Conservation (phyloP, 2,888 invertebrate genomes). For the Aethes cnicana region DNA sequence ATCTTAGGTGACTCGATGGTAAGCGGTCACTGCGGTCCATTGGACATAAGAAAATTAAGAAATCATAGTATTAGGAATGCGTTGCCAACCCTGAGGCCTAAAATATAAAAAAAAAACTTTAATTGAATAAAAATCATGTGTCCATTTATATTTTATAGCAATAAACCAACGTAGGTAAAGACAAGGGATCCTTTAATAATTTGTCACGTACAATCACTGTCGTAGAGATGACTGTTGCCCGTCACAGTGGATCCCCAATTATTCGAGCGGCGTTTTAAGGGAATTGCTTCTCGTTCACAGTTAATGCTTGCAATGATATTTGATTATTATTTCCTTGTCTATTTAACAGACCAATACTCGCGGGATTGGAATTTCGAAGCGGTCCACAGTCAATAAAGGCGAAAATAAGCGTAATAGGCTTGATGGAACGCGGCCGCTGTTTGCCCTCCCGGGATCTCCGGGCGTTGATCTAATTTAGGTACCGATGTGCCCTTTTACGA, state of each 20-base stretch:
- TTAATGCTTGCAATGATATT: slow-evolving; percentile 18
- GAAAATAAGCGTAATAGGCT: slow-evolving; percentile 55
- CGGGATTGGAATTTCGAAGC: slow-evolving; percentile 23
- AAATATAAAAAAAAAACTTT: no score
- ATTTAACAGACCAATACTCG: slow-evolving; percentile 34
- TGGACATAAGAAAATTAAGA: no score
- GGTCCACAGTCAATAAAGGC: slow-evolving; percentile 53
- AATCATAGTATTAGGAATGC: no score
- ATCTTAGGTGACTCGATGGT: no score
- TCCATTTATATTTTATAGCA: no score
- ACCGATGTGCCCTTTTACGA: slow-evolving; percentile 40
- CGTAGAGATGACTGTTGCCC: slow-evolving; percentile 38
- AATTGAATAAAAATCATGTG: no score
- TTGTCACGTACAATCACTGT: slow-evolving; percentile 11
- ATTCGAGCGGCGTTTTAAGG: slow-evolving; percentile 39
- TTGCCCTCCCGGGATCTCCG: slow-evolving; percentile 46
- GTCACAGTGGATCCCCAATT: slow-evolving; percentile 37
- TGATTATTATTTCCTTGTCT: slow-evolving; percentile 28
- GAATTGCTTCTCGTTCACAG: slow-evolving; percentile 40
- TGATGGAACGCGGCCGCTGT: slow-evolving; percentile 51
- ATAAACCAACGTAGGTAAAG: no score
- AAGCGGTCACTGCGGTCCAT: no score
- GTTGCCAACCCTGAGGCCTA: no score
- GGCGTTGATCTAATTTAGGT: slow-evolving; percentile 62
- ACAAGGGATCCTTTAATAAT: background rate